phyloP scores from a whole-genome alignment of 2,797 vertebrate genomes.

The Siniperca scherzeri region DNA sequence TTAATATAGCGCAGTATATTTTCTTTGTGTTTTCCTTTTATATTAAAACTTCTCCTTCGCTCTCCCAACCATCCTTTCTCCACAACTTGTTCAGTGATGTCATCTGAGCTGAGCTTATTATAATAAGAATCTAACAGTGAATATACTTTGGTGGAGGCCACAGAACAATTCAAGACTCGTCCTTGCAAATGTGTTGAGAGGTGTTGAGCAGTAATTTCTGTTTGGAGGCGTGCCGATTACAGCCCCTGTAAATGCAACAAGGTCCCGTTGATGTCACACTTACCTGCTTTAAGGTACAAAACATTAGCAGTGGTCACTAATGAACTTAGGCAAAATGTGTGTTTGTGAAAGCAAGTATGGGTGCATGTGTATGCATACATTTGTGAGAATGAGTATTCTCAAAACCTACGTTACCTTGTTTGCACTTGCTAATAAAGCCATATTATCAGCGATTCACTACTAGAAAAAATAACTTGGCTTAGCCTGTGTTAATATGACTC shows the following conservation, averaged over 20 bases:
- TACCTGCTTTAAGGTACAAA: not conserved
- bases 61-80: constrained; percentile 5
- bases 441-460: constrained; percentile 1
- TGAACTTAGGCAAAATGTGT: not conserved
- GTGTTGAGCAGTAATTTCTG: constrained; percentile 71
- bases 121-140: constrained; percentile 37
- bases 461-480: constrained; percentile 11
- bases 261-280: constrained; percentile 25
- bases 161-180: constrained; percentile 39
- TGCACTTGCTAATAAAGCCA: constrained; percentile 9
- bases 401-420: not conserved
- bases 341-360: not conserved
- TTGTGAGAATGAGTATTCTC: not conserved
- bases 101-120: constrained; percentile 53
- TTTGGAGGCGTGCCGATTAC: constrained; percentile 60
- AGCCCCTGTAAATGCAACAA: constrained; percentile 39
- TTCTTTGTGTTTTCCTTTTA: constrained; percentile 36
- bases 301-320: not conserved
- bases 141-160: constrained; percentile 38
- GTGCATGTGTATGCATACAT: not conserved
- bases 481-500: constrained; percentile 26
- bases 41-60: constrained; percentile 12
- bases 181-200: constrained; percentile 51
- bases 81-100: constrained; percentile 13
- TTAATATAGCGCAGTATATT: constrained; percentile 11